Base-by-base conservation (phyloP, 1,140 invertebrate species). In the Drosophila jambulina region DNA sequence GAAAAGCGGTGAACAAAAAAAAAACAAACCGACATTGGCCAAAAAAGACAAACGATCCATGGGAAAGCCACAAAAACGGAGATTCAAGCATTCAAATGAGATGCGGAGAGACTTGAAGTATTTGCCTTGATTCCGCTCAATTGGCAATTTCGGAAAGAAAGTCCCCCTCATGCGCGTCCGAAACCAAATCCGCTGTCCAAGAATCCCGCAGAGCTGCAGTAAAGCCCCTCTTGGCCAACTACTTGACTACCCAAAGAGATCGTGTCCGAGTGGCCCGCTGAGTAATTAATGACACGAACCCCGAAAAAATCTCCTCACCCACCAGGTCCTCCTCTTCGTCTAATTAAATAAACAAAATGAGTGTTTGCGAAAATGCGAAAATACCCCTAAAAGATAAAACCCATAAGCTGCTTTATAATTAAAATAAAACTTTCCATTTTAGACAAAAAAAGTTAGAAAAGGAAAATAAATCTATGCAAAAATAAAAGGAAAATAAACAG, bases 31-130 rank as follows among this genome's bases (percentile, higher is more conserved):
- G 29, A 36, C 43, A 38, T 48, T 72, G 67, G 43, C 70, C 70
- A 74, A 74, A 74, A 72, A 74, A 72, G 69, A 72, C 70, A 72
- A 72, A 72, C 70, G 70, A 74, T 74, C 70, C 70, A 74, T 74
- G 70, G 70, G 70, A 74, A 74, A 74, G 70, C 68, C 70, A 68
- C 70, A 74, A 48, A 74, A 74, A 60, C 21, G 25, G 36, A 59
- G 69, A 72, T 72, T 59, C 69, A 71, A 71, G 68, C 69, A 72
- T 74, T 74, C 68, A 74, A 74, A 74, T 74, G 68, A 74, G 70
- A 74, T 74, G 70, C 70, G 70, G 45, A 74, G 70, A 72, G 70
- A 60, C 70, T 29, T 74, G 70, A 72, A 72, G 70, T 72, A 74
- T 74, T 74, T 74, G 70, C 70, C 70, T 72, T 72, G 70, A 72